A percentile compares a stretch with the other conserved stretches of the same genome.
These are phyloP conservation scores for Nannobrachium achirus DNA, from an alignment of 2,113 vertebrate species.

Conservation along the genomic window DNA sequence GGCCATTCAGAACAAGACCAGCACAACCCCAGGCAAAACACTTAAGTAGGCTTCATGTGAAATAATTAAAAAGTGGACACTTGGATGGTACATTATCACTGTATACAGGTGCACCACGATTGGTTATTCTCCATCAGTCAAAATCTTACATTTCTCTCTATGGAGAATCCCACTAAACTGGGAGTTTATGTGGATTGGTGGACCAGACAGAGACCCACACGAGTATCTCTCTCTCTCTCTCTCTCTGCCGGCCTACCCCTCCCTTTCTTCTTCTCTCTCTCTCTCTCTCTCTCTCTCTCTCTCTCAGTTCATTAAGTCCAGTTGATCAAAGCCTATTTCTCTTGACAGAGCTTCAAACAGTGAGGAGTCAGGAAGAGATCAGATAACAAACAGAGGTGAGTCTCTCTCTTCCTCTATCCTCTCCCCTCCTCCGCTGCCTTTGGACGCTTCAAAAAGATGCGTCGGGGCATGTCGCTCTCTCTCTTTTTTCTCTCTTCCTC, in stretches of 20 bases:
- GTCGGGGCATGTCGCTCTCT: conserved; percentile 36
- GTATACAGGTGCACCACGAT: no score
- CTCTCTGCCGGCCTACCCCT: no score
- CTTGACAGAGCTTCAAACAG: conserved; percentile 82
- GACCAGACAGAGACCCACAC: conserved; percentile 26
- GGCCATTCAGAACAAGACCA: no score
- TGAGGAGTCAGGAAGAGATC: conserved; percentile 74
- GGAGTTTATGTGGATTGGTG: background rate
- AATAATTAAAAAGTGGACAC: no score
- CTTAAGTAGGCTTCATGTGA: no score
- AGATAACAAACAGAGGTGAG: conserved; percentile 71
- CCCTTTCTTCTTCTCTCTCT: no score
- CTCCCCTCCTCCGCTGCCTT: background rate
- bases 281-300: conserved; percentile 9
- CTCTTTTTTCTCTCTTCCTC: conserved; percentile 12
- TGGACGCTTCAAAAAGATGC: conserved; percentile 57
- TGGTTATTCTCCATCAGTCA: no score
- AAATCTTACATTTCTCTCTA: no score
- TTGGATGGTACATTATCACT: no score
- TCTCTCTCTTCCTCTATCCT: conserved; percentile 40
- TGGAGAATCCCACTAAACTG: no score
- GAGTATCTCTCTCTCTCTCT: conserved; percentile 12
- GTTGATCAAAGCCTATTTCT: conserved; percentile 78
- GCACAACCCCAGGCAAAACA: no score
- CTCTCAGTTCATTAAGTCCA: conserved; percentile 73